These are phyloP conservation scores for Mustela nigripes DNA, from an alignment of 2,113 vertebrate genomes.

Conservation along the genomic window DNA sequence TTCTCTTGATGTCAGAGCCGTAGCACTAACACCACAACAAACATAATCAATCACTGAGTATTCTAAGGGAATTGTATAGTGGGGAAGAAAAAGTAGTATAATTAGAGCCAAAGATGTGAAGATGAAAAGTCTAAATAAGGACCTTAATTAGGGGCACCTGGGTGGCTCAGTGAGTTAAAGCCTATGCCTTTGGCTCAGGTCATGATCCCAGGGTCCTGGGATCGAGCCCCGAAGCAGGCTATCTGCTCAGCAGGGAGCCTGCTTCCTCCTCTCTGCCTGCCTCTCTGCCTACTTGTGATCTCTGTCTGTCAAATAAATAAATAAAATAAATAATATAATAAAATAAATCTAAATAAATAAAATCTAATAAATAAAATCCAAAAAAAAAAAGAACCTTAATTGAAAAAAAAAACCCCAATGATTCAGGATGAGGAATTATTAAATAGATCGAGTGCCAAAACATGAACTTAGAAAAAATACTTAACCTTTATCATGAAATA, in stretches of 20 bases:
- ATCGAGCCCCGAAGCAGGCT: too few species aligned
- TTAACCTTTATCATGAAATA: constrained; percentile 27
- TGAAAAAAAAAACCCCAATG: neutral
- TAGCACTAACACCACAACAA: neutral
- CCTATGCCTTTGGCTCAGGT: too few species aligned
- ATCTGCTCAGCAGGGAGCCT: too few species aligned
- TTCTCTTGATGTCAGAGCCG: neutral
- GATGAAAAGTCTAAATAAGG: neutral
- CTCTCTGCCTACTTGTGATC: too few species aligned
- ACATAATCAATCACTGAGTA: neutral
- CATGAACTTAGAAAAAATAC: constrained; percentile 40
- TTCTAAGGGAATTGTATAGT: neutral
- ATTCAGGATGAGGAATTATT: constrained; percentile 50
- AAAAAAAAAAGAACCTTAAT: neutral
- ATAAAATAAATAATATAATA: too few species aligned
- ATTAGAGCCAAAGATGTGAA: constrained; percentile 11
- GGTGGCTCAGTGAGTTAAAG: too few species aligned
- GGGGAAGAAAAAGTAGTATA: neutral
- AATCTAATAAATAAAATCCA: too few species aligned
- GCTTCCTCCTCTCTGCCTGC: too few species aligned
- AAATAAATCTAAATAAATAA: too few species aligned
- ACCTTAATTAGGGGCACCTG: neutral
- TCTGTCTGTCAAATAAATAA: too few species aligned
- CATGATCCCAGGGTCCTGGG: too few species aligned
- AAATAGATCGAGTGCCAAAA: constrained; percentile 20